These are phyloP conservation scores for Drosophila demipolita DNA, from an alignment of 2,888 invertebrate genomes.

Conservation along the genomic window DNA sequence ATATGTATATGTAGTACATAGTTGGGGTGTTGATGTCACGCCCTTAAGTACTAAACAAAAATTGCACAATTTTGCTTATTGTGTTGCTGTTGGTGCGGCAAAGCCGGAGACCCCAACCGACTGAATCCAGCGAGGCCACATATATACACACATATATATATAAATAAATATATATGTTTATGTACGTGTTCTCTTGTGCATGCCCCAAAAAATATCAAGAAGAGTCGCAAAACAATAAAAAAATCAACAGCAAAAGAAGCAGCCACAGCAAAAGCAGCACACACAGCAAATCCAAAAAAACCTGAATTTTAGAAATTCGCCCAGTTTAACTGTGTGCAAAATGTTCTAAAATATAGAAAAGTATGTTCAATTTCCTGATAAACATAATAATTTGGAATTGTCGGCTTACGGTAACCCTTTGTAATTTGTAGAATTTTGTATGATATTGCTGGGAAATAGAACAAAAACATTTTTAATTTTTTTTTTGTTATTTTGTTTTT, in stretches of 20 bases:
- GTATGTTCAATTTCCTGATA: background rate
- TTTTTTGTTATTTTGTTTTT: rapidly evolving
- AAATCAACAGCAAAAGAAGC: conserved; percentile 12
- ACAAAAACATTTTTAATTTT: background rate
- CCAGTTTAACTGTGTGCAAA: background rate
- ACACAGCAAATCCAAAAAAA: background rate
- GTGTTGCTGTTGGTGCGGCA: conserved; percentile 25
- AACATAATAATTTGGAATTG: background rate
- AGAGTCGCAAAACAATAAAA: conserved; percentile 16
- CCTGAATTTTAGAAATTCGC: background rate
- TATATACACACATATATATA: background rate
- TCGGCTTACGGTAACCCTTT: background rate
- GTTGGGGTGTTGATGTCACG: conserved; percentile 10
- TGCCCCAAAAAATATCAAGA: conserved; percentile 48
- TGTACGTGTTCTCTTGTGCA: conserved; percentile 32
- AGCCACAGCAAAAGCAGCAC: conserved; percentile 4
- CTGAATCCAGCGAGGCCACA: conserved; percentile 26
- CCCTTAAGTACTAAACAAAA: conserved; percentile 52
- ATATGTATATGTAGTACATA: background rate
- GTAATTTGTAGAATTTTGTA: background rate
- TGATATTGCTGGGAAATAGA: background rate
- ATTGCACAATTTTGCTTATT: conserved; percentile 61
- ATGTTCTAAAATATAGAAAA: background rate
- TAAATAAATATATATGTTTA: background rate
- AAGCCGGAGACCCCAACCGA: conserved; percentile 1